Evolutionary conservation across 2,888 invertebrate species (phyloP).

Genomic region (Tenthredo amoena): DNA sequence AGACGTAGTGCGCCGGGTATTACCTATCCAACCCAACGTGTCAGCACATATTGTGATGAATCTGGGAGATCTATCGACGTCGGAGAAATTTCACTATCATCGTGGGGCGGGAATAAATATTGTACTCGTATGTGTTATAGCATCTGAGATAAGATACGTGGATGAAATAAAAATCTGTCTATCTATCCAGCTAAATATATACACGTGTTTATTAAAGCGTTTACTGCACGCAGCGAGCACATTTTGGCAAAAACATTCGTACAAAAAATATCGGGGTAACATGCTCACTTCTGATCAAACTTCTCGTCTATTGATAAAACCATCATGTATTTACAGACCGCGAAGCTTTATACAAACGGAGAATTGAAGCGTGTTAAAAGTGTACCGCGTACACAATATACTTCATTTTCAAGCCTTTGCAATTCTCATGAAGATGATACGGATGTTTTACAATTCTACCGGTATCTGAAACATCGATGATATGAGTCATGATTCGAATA

Average conservation of each 20-base stretch:
- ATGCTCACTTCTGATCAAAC: not conserved
- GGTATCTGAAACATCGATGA: not conserved
- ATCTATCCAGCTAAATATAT: slow-evolving; percentile 2
- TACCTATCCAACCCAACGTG: not conserved
- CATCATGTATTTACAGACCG: not conserved
- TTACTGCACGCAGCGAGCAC: not conserved
- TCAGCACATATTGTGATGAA: not conserved
- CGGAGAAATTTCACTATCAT: not conserved
- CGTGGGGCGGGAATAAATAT: not conserved
- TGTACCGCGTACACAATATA: not conserved
- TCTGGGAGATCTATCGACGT: not conserved
- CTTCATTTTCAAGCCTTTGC: not conserved
- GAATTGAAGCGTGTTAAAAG: not conserved
- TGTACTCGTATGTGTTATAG: not conserved
- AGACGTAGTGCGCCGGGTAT: not conserved
- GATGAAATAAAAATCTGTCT: not conserved
- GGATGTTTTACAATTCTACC: not conserved
- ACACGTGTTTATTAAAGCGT: not conserved
- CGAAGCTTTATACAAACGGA: not conserved
- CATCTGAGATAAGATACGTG: not conserved
- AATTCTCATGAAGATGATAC: slow-evolving; percentile 1
- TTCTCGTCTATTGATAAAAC: not conserved
- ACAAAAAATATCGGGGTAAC: not conserved
- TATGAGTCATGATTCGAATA: not conserved
- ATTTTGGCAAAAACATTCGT: not conserved